Conservation (phyloP, 2,888 invertebrate species). For the Athripsodes cinereus region DNA sequence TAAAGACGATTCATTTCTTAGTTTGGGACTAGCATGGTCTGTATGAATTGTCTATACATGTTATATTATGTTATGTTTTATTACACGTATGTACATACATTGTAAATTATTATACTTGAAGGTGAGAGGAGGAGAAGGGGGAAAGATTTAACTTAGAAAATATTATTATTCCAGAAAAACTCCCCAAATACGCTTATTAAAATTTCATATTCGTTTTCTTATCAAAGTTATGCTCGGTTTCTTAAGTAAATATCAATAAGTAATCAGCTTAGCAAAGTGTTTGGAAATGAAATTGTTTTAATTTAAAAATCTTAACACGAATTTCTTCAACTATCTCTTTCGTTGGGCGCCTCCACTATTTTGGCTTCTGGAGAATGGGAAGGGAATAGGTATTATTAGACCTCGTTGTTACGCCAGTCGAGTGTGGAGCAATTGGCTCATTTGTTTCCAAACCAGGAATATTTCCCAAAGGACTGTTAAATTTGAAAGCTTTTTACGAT, state of each 20-base stretch:
- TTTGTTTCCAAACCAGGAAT: background rate
- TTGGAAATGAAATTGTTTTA: background rate
- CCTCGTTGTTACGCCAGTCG: background rate
- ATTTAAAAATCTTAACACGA: background rate
- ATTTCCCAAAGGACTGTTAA: slow-evolving; percentile 1
- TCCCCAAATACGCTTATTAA: too few relatives aligned
- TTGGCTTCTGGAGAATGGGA: background rate
- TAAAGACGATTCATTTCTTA: too few relatives aligned
- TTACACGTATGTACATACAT: too few relatives aligned
- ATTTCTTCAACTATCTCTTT: background rate
- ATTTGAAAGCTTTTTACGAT: background rate
- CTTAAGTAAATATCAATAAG: background rate
- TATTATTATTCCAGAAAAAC: too few relatives aligned
- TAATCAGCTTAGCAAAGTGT: background rate
- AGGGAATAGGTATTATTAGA: background rate
- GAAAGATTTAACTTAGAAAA: too few relatives aligned
- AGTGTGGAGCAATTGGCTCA: background rate
- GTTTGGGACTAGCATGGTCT: too few relatives aligned
- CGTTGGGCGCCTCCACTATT: background rate
- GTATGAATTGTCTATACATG: too few relatives aligned
- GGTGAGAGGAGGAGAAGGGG: too few relatives aligned
- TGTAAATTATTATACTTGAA: too few relatives aligned
- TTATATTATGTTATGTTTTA: too few relatives aligned
- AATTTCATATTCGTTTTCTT: too few relatives aligned
- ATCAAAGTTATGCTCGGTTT: too few relatives aligned